These are phyloP conservation scores for human (Homo sapiens) DNA, from an alignment of 2,113 vertebrate genomes.

Conservation along the genomic window GRCh38 chr1:65243501-65244000, in stretches of 20 bases:
- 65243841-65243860: not conserved
- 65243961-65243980: not conserved
- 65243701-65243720: not conserved
- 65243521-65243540: no score
- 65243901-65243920: not conserved
- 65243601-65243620: no score
- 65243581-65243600: no score
- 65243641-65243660: not conserved
- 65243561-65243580: no score
- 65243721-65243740: not conserved
- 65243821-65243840: constrained; percentile 6
- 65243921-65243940: not conserved
- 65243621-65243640: not conserved
- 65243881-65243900: not conserved
- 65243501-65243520: no score
- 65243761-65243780: not conserved
- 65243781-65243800: not conserved
- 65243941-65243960: not conserved
- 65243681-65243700: not conserved
- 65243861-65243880: not conserved
- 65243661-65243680: not conserved
- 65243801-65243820: not conserved
- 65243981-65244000: not conserved
- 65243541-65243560: no score
- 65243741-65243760: not conserved